A percentile compares a stretch with the other conserved stretches of the same genome.
phyloP scores from a whole-genome alignment of 2,113 vertebrate genomes.

The Apeltes quadracus region DNA sequence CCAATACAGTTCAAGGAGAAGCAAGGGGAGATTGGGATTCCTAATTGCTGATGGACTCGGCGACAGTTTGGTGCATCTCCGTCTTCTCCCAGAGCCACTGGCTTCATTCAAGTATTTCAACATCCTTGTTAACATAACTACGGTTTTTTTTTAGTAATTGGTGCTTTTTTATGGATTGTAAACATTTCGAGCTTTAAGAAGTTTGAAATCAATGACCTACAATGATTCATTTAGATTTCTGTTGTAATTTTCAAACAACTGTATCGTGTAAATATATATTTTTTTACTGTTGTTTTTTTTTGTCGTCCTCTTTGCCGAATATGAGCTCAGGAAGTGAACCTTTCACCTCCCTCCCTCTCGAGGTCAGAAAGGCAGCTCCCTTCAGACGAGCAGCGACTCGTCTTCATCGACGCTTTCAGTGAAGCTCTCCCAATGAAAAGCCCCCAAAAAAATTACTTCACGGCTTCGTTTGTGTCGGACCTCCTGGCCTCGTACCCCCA shows the following conservation, averaged over 20 bases:
- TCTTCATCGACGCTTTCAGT: background rate
- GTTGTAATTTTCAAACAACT: no score
- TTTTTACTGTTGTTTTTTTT: no score
- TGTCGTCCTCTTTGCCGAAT: no score
- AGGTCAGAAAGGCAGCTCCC: background rate
- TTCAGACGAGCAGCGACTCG: background rate
- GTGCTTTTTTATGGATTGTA: no score
- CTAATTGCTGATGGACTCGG: constrained; percentile 59
- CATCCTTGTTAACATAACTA: no score
- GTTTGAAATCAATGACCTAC: no score
- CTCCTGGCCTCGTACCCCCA: constrained; percentile 18
- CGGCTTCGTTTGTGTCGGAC: constrained; percentile 16
- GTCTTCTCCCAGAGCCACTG: background rate
- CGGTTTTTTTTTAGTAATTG: no score
- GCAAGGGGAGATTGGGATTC: constrained; percentile 44
- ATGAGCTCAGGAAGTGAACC: background rate
- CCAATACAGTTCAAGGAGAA: constrained; percentile 65
- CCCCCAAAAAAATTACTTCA: background rate
- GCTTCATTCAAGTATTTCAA: background rate
- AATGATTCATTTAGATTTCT: no score
- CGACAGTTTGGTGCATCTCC: constrained; percentile 20
- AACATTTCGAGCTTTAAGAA: no score
- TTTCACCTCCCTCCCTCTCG: background rate
- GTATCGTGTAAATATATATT: no score
- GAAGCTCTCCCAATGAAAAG: constrained; percentile 1